Evolutionary conservation across 2,888 invertebrate genomes (phyloP), one percentile per base, ranked within the genome.

Genomic region (Heliconius charithonia): DNA sequence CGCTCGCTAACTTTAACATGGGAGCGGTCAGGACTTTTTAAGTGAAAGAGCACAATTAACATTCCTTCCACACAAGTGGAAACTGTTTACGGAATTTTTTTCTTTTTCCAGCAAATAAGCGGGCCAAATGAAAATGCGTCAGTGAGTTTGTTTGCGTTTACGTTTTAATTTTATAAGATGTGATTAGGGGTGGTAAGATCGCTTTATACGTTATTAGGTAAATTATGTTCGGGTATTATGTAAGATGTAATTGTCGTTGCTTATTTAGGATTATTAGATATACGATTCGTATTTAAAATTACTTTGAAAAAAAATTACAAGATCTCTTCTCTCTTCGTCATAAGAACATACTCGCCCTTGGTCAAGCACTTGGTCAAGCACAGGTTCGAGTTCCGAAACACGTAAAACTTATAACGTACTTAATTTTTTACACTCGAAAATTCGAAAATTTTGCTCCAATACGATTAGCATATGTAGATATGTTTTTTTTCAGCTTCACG

Each of bases 11-110:
- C 82, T 83, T 78, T 78, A 75, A 78, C 81, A 81, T 75, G 76
- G 71, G 75, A 80, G 77, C 81, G 80, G 75, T 79, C 80, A 81
- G 80, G 81, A 79, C 77, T 82, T 82, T 82, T 81, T 78, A 83
- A 81, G 81, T 77, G 81, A 83, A 81, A 82, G 79, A 83, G 79
- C 80, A 83, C 81, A 83, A 83, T 82, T 83, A 83, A 83, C 82
- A 83, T 83, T 84, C 83, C 81, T 81, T 83, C 81, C 80, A 81
- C 83, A 81, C 79, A 81, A 83, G 83, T 81, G 81, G 80, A 81
- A 81, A 82, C 78, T 83, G 83, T 81, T 82, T 81, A 86, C 85
- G 82, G 85, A 88, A 86, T 89, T 88, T 91, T 22, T 32, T 91
- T 90, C 88, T 90, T 89, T 89, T 86, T 85, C 85, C 81, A 85